Conservation (phyloP, 1,140 invertebrate species). For the Drosophila nigromelanica region DNA sequence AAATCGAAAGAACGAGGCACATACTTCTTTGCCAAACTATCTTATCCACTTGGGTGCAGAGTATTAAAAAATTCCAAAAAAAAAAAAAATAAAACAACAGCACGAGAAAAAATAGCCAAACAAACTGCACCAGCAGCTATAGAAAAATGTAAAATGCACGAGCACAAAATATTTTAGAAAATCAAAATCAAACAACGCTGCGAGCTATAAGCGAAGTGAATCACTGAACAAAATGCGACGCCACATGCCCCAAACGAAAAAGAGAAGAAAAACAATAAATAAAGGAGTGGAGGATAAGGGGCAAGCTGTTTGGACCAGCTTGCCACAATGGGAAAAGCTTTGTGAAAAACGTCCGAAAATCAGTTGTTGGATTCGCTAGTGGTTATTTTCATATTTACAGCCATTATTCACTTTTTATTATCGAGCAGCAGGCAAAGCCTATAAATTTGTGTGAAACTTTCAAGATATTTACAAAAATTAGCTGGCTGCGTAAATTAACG, state of each 20-base stretch:
- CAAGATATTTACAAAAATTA: slow-evolving; percentile 4
- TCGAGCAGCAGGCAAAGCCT: slow-evolving; percentile 4
- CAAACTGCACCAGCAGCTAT: slow-evolving; percentile 21
- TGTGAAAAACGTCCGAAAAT: slow-evolving; percentile 15
- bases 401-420: slow-evolving; percentile 23
- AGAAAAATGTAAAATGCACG: slow-evolving; percentile 71
- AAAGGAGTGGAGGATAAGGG: not conserved
- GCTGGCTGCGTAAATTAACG: not conserved
- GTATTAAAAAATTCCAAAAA: slow-evolving; percentile 2
- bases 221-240: slow-evolving; percentile 54
- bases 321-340: slow-evolving; percentile 25
- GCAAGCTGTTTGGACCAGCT: not conserved
- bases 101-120: slow-evolving; percentile 41
- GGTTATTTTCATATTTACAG: slow-evolving; percentile 13
- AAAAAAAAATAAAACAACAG: slow-evolving; percentile 24
- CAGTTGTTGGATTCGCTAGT: slow-evolving; percentile 1
- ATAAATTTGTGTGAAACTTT: not conserved
- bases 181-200: slow-evolving; percentile 81
- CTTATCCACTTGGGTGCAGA: not conserved
- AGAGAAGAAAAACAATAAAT: slow-evolving; percentile 1
- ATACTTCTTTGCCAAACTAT: too few species aligned
- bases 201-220: slow-evolving; percentile 72
- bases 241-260: slow-evolving; percentile 40
- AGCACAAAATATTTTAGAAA: slow-evolving; percentile 80
- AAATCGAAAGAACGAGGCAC: too few species aligned